Evolutionary conservation across 2,888 invertebrate species (phyloP).

Genomic region (Drosophila anceps): DNA sequence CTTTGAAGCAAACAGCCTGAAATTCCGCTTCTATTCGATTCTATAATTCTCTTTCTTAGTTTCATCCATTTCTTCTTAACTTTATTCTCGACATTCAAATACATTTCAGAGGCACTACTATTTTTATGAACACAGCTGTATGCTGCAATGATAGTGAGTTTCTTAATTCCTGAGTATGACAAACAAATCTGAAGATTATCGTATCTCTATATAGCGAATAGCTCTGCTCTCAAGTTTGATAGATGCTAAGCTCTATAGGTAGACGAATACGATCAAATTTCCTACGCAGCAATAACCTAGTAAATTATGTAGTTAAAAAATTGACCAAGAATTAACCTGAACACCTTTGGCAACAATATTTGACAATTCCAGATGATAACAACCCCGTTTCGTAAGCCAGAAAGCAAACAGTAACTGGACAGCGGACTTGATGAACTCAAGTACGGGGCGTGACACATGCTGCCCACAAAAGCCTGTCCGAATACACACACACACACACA

Average conservation of each 20-base stretch:
- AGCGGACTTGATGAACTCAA: slow-evolving; percentile 40
- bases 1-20: too few relatives aligned
- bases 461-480: slow-evolving; percentile 44
- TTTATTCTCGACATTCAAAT: too few relatives aligned
- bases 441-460: slow-evolving; percentile 69
- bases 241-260: background rate
- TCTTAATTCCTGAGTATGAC: background rate
- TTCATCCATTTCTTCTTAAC: too few relatives aligned
- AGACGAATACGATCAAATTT: background rate
- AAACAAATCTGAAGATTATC: background rate
- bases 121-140: too few relatives aligned
- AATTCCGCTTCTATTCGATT: too few relatives aligned
- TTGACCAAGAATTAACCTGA: slow-evolving; percentile 57
- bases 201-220: background rate
- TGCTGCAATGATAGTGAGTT: too few relatives aligned
- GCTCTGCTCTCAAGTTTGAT: background rate
- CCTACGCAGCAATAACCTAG: too few relatives aligned
- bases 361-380: slow-evolving; percentile 7
- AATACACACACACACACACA: background rate
- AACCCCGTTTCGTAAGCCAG: slow-evolving; percentile 26
- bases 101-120: too few relatives aligned
- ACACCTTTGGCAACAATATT: slow-evolving; percentile 10
- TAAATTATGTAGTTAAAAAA: slow-evolving; percentile 31
- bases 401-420: slow-evolving; percentile 30
- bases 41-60: too few relatives aligned